Evolutionary conservation across 2,888 invertebrate species (phyloP), one percentile per base, ranked within the genome.

Genomic region (Chelonus formosanus): DNA sequence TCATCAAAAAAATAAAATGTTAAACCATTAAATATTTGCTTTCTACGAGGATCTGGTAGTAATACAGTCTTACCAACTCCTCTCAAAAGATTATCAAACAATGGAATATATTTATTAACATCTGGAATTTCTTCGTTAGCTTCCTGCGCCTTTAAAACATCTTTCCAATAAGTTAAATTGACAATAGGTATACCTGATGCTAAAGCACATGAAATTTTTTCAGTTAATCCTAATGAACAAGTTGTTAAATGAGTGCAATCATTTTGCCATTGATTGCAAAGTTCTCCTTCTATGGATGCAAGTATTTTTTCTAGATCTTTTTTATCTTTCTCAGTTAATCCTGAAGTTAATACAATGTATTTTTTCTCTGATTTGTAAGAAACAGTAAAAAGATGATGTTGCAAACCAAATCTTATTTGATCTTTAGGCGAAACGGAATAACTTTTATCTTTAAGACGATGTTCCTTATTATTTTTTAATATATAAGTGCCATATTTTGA

Each of bases 401-500:
- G 57, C n/a, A 62, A 43, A 10, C 66, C 66, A 52, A 67, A 62
- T 20, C 57, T 43, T 5, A 67, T 57, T 47, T 31, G 50, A 45
- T 67, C 66, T 8, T 44, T 52, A 31, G 10, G 50, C n/a, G 8
- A 40, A 6, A 32, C 20, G 5, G 7, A 32, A 32, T 67, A 54
- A 34, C 45, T 62, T 7, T n/a, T 60, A 6, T 48, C 10, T 2
- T 52, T 40, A 31, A 67, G 31, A 31, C n/a, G 3, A 3, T 34
- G 4, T 43, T 47, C 34, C 5, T 56, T 43, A 6, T 56, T 8
- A 3, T 57, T 35, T 6, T 45, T 20, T 3, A 66, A 3, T 10
- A 66, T 31, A 40, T 48, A 66, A 1, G 66, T 62, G n/a, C 66
- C 66, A 5, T 67, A 67, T 40, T 62, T 67, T 31, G 66, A 67